A percentile compares a stretch with the other conserved stretches of the same genome.
Evolutionary conservation across 2,888 invertebrate species (phyloP).

Genomic region (Aspidiotus rigidus): DNA sequence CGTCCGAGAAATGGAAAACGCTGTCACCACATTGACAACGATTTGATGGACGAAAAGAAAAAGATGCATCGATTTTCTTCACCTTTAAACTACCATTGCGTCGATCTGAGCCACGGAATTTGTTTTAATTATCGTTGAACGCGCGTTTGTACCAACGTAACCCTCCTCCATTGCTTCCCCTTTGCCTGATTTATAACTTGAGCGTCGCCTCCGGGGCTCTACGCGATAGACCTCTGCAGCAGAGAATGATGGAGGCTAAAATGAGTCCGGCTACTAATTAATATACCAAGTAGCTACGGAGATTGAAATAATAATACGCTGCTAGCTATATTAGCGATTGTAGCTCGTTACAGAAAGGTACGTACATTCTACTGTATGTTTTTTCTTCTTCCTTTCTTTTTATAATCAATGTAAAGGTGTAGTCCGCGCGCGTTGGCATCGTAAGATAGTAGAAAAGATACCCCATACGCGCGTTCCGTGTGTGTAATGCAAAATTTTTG

Average conservation of each 20-base stretch:
- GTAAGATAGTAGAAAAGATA: background rate
- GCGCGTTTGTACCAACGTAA: too few species aligned
- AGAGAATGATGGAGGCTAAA: background rate
- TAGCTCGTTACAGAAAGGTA: constrained; percentile 6
- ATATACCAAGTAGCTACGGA: constrained; percentile 32
- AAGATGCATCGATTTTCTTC: too few species aligned
- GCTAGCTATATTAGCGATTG: constrained; percentile 27
- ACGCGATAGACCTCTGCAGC: too few species aligned
- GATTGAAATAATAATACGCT: constrained; percentile 31
- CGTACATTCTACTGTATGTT: background rate
- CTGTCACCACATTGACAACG: too few species aligned
- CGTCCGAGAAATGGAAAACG: too few species aligned
- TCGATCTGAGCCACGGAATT: background rate
- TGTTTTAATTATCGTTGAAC: background rate
- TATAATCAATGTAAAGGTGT: background rate
- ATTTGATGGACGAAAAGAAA: too few species aligned
- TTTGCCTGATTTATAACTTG: too few species aligned
- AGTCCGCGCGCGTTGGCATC: background rate
- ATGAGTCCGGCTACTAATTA: constrained; percentile 30
- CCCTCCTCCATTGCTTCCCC: too few species aligned
- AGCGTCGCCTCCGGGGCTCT: too few species aligned
- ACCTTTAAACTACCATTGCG: background rate
- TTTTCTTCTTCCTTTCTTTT: background rate
- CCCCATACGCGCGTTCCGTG: background rate
- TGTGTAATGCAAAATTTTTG: background rate